Percentiles rank a stretch among this genome's conserved stretches.
phyloP scores from a whole-genome alignment of 2,888 invertebrate genomes.

The Actias luna region DNA sequence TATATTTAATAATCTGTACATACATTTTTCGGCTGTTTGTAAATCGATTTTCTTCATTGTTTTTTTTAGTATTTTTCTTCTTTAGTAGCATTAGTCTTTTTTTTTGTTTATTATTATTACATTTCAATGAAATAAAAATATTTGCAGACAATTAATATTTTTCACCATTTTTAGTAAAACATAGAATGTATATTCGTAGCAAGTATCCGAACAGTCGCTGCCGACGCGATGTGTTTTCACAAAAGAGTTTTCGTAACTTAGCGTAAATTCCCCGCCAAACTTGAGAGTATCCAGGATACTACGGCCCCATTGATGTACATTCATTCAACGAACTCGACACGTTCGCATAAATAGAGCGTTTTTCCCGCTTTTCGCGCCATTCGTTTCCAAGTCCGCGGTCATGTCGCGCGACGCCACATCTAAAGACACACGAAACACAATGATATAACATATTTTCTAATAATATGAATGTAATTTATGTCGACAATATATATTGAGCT shows the following conservation, averaged over 20 bases:
- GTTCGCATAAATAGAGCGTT: conserved; percentile 50
- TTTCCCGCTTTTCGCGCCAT: conserved; percentile 57
- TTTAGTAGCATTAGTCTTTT: no score
- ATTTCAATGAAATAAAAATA: no score
- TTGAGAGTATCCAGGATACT: conserved; percentile 17
- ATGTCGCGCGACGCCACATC: conserved; percentile 36
- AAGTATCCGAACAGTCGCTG: neutral
- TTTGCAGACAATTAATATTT: no score
- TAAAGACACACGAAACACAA: conserved; percentile 28
- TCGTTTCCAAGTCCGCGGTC: conserved; percentile 44
- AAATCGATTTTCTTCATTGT: no score
- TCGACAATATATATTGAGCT: conserved; percentile 2
- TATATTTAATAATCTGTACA: no score
- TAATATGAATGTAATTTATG: neutral
- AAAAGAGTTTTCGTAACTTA: conserved; percentile 13
- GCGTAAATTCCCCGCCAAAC: conserved; percentile 9
- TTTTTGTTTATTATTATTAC: no score
- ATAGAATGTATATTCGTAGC: neutral
- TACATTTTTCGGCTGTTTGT: no score
- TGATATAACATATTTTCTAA: conserved; percentile 20
- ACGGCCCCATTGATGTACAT: conserved; percentile 35
- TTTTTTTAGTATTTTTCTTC: no score
- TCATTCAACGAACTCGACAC: conserved; percentile 36
- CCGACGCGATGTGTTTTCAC: conserved; percentile 6
- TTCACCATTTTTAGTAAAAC: neutral